These are phyloP conservation scores for Menidia beryllina DNA, from an alignment of 2,113 vertebrate species.

Conservation along the genomic window DNA sequence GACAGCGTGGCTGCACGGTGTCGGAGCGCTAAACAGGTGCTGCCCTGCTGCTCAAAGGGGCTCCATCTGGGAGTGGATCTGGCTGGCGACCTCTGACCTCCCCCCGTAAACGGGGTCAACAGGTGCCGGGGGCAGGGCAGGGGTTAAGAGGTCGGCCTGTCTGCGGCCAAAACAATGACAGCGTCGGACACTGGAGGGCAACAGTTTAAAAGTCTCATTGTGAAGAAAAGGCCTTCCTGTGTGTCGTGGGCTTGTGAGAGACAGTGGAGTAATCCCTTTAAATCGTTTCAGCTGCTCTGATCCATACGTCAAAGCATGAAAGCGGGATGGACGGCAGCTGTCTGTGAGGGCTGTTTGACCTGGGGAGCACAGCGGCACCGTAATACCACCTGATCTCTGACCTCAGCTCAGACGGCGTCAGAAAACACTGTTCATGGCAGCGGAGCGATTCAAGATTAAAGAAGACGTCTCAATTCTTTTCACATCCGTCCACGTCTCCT, in stretches of 20 bases:
- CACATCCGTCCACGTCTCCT: not conserved
- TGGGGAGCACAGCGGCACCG: conserved; percentile 22
- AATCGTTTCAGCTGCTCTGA: conserved; percentile 65
- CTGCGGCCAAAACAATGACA: conserved; percentile 7
- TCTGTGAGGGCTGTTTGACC: conserved; percentile 51
- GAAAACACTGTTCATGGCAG: conserved; percentile 28
- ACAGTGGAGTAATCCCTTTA: conserved; percentile 55
- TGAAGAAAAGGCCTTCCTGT: not conserved
- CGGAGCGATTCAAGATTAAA: conserved; percentile 43
- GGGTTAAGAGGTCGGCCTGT: conserved; percentile 45
- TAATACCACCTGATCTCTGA: conserved; percentile 52
- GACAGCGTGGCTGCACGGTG: conserved; percentile 1
- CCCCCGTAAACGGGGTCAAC: conserved; percentile 36
- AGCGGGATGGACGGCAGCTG: conserved; percentile 66
- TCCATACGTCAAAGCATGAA: conserved; percentile 44
- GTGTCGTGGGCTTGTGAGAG: conserved; percentile 4
- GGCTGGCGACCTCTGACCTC: conserved; percentile 52
- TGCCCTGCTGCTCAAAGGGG: conserved; percentile 21
- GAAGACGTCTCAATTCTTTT: conserved; percentile 1
- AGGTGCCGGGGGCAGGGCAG: conserved; percentile 48
- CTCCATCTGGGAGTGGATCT: conserved; percentile 47
- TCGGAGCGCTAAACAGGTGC: conserved; percentile 64
- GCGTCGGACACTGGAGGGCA: conserved; percentile 15
- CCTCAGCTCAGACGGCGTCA: conserved; percentile 39
- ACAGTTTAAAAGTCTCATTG: conserved; percentile 2